These are phyloP conservation scores for Musca vetustissima DNA, from an alignment of 1,140 invertebrate genomes.

Conservation along the genomic window DNA sequence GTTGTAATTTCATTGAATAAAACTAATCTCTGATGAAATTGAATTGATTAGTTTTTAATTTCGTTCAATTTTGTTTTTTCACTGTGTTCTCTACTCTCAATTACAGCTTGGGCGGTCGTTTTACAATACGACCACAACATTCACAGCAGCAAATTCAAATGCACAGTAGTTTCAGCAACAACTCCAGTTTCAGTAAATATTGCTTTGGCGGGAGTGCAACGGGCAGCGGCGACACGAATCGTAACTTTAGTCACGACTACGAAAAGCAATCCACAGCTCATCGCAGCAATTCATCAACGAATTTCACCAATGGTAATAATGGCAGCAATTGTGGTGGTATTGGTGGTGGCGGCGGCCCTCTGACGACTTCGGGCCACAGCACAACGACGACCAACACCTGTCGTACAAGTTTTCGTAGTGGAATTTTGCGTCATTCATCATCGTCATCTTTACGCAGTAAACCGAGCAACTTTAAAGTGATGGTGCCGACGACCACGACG, in stretches of 20 bases:
- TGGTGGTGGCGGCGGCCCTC: neutral
- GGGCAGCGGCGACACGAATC: constrained; percentile 21
- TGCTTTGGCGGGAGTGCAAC: constrained; percentile 38
- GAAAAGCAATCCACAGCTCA: constrained; percentile 15
- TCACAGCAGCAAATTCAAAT: constrained; percentile 53
- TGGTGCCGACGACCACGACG: neutral
- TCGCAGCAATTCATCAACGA: constrained; percentile 13
- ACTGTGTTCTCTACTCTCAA: neutral
- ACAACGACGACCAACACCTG: constrained; percentile 2
- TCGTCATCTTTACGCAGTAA: constrained; percentile 32
- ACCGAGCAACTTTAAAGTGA: constrained; percentile 22
- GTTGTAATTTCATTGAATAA: too few relatives aligned
- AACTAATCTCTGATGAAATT: neutral
- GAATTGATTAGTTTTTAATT: constrained; percentile 15
- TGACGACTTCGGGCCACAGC: neutral
- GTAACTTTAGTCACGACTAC: constrained; percentile 16
- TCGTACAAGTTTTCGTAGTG: constrained; percentile 26
- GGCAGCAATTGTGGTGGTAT: neutral
- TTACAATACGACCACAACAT: constrained; percentile 60
- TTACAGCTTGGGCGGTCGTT: constrained; percentile 64
- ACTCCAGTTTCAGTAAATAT: constrained; percentile 36
- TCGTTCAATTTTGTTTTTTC: constrained; percentile 2
- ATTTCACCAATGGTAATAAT: constrained; percentile 19
- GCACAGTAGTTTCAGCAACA: constrained; percentile 40
- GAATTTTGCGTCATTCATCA: constrained; percentile 44